phyloP scores from a whole-genome alignment of 2,888 invertebrate species.

The Macrostomum cliftonense region DNA sequence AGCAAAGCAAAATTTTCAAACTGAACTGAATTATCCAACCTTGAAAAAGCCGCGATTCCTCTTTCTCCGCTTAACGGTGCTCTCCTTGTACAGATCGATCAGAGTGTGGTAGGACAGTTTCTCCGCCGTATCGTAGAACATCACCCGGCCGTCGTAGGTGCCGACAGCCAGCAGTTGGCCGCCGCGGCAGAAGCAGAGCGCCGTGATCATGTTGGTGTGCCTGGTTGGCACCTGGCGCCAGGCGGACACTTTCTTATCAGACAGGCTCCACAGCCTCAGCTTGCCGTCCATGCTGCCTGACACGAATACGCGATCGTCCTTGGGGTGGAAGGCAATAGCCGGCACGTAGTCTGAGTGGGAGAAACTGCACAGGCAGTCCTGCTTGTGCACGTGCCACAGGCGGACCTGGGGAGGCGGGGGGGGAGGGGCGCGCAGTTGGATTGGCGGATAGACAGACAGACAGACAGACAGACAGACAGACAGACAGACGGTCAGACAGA shows the following conservation, averaged over 20 bases:
- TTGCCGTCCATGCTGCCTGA: slow-evolving; percentile 95
- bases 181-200: slow-evolving; percentile 88
- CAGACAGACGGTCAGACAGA: too few relatives aligned
- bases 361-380: slow-evolving; percentile 92
- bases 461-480: too few relatives aligned
- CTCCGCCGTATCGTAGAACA: slow-evolving; percentile 82
- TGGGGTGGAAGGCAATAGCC: slow-evolving; percentile 90
- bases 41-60: not conserved
- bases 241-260: slow-evolving; percentile 89
- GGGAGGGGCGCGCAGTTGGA: too few relatives aligned
- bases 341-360: slow-evolving; percentile 98
- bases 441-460: too few relatives aligned
- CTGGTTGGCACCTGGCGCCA: slow-evolving; percentile 44
- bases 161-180: slow-evolving; percentile 95
- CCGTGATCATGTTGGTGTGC: slow-evolving; percentile 52
- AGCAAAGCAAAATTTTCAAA: too few relatives aligned
- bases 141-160: slow-evolving; percentile 89
- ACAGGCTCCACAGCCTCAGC: slow-evolving; percentile 93
- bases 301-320: slow-evolving; percentile 32
- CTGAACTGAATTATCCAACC: too few relatives aligned
- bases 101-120: slow-evolving; percentile 9
- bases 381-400: slow-evolving; percentile 86
- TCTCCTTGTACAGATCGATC: not conserved
- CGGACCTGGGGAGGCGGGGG: slow-evolving; percentile 36
- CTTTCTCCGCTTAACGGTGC: not conserved